Percentiles rank a stretch among this genome's conserved stretches.
phyloP scores from a whole-genome alignment of 1,140 invertebrate genomes.

The Oryctes rhinoceros region DNA sequence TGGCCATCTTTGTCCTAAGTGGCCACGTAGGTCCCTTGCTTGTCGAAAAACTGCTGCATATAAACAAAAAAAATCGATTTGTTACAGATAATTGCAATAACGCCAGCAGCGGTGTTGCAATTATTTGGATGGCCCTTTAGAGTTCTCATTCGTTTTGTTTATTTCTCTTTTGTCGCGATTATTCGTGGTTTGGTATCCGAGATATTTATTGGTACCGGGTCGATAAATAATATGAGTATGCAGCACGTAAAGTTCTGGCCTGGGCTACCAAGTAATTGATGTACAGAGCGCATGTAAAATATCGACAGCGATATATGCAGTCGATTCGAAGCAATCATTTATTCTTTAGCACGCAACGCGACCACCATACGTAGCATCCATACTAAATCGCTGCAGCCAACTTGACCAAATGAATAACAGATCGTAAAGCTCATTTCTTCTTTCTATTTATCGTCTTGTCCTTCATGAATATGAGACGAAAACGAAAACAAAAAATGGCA shows the following conservation, averaged over 20 bases:
- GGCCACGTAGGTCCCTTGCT: no score
- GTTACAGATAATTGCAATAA: background rate
- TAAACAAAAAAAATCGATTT: no score
- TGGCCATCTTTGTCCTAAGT: no score
- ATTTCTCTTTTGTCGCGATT: background rate
- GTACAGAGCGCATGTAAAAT: constrained; percentile 52
- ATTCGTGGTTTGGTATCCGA: background rate
- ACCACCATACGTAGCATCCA: constrained; percentile 38
- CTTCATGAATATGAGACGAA: constrained; percentile 32
- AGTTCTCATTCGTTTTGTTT: background rate
- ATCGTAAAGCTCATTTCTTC: constrained; percentile 45
- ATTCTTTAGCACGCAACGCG: constrained; percentile 50
- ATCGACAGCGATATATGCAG: constrained; percentile 52
- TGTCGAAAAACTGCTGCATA: no score
- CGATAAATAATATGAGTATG: constrained; percentile 5
- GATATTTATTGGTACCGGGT: background rate
- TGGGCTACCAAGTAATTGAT: constrained; percentile 54
- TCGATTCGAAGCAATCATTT: constrained; percentile 51
- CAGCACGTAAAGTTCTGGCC: constrained; percentile 10
- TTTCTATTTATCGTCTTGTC: constrained; percentile 46
- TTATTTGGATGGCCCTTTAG: background rate
- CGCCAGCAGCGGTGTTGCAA: background rate
- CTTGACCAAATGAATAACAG: constrained; percentile 44
- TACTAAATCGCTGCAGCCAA: background rate
- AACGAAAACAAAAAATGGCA: constrained; percentile 37